Percentiles rank a stretch among this genome's conserved stretches.
These are phyloP conservation scores for Apoderus coryli DNA, from an alignment of 2,888 invertebrate genomes.

Conservation along the genomic window DNA sequence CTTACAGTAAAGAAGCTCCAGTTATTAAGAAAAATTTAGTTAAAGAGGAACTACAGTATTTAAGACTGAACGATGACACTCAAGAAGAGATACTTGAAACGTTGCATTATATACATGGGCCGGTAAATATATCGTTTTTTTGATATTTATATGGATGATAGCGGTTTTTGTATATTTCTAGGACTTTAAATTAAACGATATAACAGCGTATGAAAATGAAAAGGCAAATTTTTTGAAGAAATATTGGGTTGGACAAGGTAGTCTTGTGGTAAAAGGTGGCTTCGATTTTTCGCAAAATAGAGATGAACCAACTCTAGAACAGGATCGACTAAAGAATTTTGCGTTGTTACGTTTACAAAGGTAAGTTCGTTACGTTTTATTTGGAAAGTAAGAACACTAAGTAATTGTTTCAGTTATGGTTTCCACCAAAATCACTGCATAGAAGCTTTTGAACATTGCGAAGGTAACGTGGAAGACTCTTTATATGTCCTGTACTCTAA, in stretches of 20 bases:
- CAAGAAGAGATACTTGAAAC: constrained; percentile 63
- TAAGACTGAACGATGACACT: constrained; percentile 51
- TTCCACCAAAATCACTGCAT: constrained; percentile 59
- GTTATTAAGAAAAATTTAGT: constrained; percentile 36
- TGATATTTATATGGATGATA: too few relatives aligned
- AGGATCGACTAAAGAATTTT: constrained; percentile 52
- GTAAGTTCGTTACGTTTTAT: too few relatives aligned
- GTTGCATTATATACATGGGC: constrained; percentile 58
- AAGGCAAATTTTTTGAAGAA: constrained; percentile 51
- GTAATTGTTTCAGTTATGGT: constrained; percentile 45
- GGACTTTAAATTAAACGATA: constrained; percentile 36
- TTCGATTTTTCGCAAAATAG: constrained; percentile 50
- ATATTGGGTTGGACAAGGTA: constrained; percentile 66
- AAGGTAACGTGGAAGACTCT: constrained; percentile 55
- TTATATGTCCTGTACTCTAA: constrained; percentile 54
- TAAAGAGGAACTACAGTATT: constrained; percentile 62
- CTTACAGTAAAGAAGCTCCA: constrained; percentile 15
- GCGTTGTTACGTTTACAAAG: constrained; percentile 58
- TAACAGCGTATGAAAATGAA: constrained; percentile 43
- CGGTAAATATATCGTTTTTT: constrained; percentile 42
- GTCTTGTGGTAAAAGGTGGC: constrained; percentile 57
- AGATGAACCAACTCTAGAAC: constrained; percentile 41
- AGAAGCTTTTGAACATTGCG: constrained; percentile 55
- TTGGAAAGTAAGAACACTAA: too few relatives aligned
- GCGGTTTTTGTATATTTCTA: constrained; percentile 23